Evolutionary conservation across 2,113 vertebrate species (phyloP).

Genomic region (Petrocephalus zakoni): DNA sequence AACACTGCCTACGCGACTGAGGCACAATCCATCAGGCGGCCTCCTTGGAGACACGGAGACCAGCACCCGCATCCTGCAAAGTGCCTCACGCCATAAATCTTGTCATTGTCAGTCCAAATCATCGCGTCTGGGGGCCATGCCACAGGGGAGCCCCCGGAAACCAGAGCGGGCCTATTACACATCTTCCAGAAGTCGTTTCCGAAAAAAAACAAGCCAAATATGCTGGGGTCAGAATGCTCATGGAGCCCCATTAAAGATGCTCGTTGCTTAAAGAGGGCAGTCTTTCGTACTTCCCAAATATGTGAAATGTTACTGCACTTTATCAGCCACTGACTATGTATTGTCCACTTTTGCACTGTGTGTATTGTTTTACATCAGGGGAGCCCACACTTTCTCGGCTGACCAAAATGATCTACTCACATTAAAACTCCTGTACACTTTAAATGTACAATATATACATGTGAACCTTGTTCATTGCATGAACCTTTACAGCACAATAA

Average conservation of each 20-base stretch:
- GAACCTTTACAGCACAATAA: too few species aligned
- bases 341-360: neutral
- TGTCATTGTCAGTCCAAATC: conserved; percentile 26
- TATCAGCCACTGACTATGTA: neutral
- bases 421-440: too few species aligned
- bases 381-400: too few species aligned
- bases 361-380: too few species aligned
- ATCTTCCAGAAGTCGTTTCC: neutral
- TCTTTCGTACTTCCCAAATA: neutral
- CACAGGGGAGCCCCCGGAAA: neutral
- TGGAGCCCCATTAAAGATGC: neutral
- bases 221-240: neutral
- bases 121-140: conserved; percentile 16
- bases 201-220: neutral
- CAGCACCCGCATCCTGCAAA: conserved; percentile 5
- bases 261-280: neutral
- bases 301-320: neutral
- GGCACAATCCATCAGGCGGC: conserved; percentile 48
- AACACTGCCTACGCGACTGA: conserved; percentile 25
- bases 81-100: conserved; percentile 24
- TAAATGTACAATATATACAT: too few species aligned
- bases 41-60: conserved; percentile 40
- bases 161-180: neutral
- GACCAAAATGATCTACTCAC: too few species aligned
- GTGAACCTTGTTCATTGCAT: too few species aligned